phyloP scores from a whole-genome alignment of 2,888 invertebrate genomes.

The Drosophila nr. medialis region DNA sequence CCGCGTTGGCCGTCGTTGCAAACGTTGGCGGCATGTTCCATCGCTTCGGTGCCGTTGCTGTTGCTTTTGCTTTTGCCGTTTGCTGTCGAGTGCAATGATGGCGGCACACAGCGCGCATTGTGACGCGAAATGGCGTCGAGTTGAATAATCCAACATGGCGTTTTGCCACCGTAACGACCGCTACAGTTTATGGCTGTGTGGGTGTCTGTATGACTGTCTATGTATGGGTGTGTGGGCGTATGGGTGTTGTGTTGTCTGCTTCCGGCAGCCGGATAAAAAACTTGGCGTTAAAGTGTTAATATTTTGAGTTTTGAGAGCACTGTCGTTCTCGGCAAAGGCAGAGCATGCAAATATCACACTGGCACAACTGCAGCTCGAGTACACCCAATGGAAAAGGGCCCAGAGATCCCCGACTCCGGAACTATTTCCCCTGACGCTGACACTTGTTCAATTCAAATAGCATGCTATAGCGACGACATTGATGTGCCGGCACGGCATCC shows the following conservation, averaged over 20 bases:
- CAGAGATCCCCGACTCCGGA: conserved; percentile 30
- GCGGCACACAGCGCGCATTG: conserved; percentile 80
- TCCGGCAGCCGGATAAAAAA: conserved; percentile 80
- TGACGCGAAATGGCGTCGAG: conserved; percentile 81
- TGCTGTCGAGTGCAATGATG: conserved; percentile 80
- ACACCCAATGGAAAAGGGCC: conserved; percentile 21
- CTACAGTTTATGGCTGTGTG: conserved; percentile 51
- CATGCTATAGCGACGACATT: conserved; percentile 75
- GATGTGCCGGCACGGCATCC: conserved; percentile 78
- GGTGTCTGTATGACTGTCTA: neutral
- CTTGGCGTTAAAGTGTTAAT: conserved; percentile 78
- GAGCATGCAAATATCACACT: conserved; percentile 64
- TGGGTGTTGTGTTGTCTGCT: conserved; percentile 75
- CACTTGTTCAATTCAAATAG: conserved; percentile 79
- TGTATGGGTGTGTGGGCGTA: conserved; percentile 7
- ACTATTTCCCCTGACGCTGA: conserved; percentile 54
- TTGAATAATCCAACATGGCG: conserved; percentile 78
- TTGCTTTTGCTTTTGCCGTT: conserved; percentile 38
- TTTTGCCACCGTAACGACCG: conserved; percentile 74
- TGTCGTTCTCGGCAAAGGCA: conserved; percentile 52
- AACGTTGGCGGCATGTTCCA: conserved; percentile 44
- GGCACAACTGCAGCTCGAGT: conserved; percentile 8
- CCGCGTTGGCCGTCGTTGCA: conserved; percentile 58
- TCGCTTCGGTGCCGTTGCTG: conserved; percentile 16
- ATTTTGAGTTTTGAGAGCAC: conserved; percentile 80